A percentile compares a stretch with the other conserved stretches of the same genome.
Conservation (phyloP, 2,888 invertebrate species). For the Caenorhabditis becei region DNA sequence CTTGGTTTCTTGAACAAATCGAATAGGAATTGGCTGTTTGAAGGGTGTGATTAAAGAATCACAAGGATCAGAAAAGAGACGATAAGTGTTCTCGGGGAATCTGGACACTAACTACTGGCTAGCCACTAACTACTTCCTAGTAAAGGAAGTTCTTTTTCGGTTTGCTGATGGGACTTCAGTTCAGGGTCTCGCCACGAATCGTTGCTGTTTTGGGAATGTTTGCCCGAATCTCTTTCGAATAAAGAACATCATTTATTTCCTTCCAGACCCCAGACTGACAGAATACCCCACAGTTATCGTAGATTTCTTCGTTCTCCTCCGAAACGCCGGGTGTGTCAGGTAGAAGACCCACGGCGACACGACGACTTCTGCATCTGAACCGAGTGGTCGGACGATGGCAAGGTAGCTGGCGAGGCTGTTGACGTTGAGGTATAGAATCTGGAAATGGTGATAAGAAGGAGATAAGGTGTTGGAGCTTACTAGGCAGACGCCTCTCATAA, state of each 20-base stretch:
- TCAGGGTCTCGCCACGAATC: too few species aligned
- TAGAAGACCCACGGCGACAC: slow-evolving; percentile 54
- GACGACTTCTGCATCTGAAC: slow-evolving; percentile 49
- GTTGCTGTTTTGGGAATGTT: not conserved
- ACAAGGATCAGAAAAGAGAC: too few species aligned
- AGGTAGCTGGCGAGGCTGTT: slow-evolving; percentile 31
- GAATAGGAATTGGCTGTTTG: too few species aligned
- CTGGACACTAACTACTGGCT: too few species aligned
- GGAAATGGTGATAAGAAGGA: not conserved
- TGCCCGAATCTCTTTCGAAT: not conserved
- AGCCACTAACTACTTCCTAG: too few species aligned
- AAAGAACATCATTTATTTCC: slow-evolving; percentile 1
- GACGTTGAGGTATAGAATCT: slow-evolving; percentile 20
- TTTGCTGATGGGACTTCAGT: too few species aligned
- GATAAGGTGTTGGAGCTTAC: slow-evolving; percentile 4
- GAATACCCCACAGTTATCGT: slow-evolving; percentile 40
- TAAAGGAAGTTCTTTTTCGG: too few species aligned
- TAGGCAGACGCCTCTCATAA: slow-evolving; percentile 43
- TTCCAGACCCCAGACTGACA: slow-evolving; percentile 39
- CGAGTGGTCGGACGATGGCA: slow-evolving; percentile 44
- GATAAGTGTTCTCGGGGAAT: too few species aligned
- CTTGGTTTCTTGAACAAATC: too few species aligned
- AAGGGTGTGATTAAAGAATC: too few species aligned
- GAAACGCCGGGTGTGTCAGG: slow-evolving; percentile 41
- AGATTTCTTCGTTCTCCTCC: slow-evolving; percentile 24